Conservation (phyloP, 2,888 invertebrate genomes). For the Athripsodes cinereus region DNA sequence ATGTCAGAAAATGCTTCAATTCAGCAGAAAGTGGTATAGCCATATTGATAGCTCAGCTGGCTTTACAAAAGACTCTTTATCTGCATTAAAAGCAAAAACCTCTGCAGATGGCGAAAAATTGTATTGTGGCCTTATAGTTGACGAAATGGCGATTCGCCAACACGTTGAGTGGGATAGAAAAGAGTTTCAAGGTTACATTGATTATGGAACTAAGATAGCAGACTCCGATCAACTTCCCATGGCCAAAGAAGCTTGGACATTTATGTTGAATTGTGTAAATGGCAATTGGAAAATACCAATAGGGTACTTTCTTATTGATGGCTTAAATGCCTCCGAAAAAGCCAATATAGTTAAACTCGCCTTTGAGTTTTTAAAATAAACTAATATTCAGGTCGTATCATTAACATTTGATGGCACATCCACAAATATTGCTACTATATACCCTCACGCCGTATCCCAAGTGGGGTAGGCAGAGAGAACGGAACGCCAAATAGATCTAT, state of each 20-base stretch:
- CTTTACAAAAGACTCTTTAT: neutral
- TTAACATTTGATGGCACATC: conserved; percentile 1
- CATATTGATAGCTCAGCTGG: neutral
- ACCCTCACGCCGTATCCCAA: too few relatives aligned
- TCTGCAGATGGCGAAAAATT: neutral
- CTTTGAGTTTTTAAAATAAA: neutral
- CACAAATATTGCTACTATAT: neutral
- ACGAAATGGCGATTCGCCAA: neutral
- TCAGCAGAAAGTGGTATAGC: neutral
- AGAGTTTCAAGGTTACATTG: neutral
- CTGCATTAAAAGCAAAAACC: neutral
- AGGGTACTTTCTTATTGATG: neutral
- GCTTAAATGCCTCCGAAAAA: neutral
- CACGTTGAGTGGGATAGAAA: neutral
- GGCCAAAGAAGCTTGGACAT: conserved; percentile 1
- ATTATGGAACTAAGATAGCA: neutral
- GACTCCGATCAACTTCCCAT: neutral
- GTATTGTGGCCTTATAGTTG: neutral
- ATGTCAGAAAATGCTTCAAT: neutral
- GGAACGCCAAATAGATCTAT: too few relatives aligned
- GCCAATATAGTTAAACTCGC: neutral
- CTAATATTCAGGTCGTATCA: neutral
- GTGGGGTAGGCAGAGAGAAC: too few relatives aligned
- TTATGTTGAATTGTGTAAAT: neutral
- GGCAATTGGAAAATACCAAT: conserved; percentile 1